Conservation (phyloP, 1,140 invertebrate species). For the Drosophila saltans region DNA sequence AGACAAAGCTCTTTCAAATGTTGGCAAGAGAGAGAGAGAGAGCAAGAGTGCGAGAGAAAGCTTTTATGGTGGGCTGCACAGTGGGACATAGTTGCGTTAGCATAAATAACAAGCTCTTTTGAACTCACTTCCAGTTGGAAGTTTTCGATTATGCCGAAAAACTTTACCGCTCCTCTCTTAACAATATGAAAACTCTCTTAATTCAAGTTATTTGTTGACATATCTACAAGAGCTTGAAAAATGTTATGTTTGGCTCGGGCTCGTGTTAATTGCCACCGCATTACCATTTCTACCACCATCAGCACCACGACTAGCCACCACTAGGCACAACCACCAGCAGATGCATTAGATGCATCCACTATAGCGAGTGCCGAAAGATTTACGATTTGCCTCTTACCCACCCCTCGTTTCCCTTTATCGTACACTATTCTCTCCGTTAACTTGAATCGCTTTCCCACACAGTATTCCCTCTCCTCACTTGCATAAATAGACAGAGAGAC, state of each 20-base stretch:
- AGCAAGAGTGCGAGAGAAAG: constrained; percentile 20
- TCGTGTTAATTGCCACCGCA: constrained; percentile 13
- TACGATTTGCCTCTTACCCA: background rate
- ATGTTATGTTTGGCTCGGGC: background rate
- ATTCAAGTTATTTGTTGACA: constrained; percentile 45
- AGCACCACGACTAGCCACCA: background rate
- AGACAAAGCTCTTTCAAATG: constrained; percentile 51
- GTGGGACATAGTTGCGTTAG: constrained; percentile 34
- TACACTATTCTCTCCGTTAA: background rate
- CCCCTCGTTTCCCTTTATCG: background rate
- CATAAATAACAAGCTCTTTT: constrained; percentile 17
- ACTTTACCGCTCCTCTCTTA: background rate
- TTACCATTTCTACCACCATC: background rate
- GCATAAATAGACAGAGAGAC: constrained; percentile 6
- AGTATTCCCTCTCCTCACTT: background rate
- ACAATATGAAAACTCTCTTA: constrained; percentile 28
- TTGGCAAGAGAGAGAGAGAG: constrained; percentile 17
- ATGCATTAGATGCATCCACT: constrained; percentile 14
- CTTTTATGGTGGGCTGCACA: constrained; percentile 53
- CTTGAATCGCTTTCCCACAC: background rate
- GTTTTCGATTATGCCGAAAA: constrained; percentile 1
- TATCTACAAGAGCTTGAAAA: constrained; percentile 27
- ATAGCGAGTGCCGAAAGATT: constrained; percentile 14
- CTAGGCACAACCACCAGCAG: background rate
- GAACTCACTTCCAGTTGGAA: constrained; percentile 40